Base-by-base conservation (phyloP, 2,113 vertebrate genomes). In the Lucifuga dentata region DNA sequence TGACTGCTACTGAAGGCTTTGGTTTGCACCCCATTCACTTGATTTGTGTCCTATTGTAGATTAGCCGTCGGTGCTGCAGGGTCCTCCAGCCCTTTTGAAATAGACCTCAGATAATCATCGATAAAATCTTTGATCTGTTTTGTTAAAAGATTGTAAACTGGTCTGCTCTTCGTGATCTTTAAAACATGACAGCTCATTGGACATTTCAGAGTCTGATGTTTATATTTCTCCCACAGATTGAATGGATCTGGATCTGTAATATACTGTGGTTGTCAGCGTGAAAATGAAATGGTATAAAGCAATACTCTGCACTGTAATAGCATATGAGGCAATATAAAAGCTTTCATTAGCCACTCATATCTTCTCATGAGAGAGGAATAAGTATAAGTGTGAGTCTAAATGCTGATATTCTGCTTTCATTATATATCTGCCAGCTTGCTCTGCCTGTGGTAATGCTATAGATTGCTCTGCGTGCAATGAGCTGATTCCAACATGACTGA, bases 271-370 rank as follows among this genome's bases (percentile, higher is more conserved):
- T 38, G 35, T 41, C 39, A 49, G 20, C 41, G 44, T 71, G 58
- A 59, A 60, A 49, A 16, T 17, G 48, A 67, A n/a, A n/a, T n/a
- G n/a, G n/a, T 29, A 46, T 36, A 66, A 56, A 57, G 58, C 1
- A 3, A 48, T 46, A 41, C 21, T n/a, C n/a, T n/a, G n/a, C 33
- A 8, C 11, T 35, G 11, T 35, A 11, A 35, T 35, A 8, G 10
- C 33, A 35, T 35, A 35, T 35, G n/a, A n/a, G n/a, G n/a, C 29
- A 38, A 64, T 45, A 68, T 49, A 74, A 29, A 59, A 59, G 20
- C 43, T 56, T 78, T 56, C 46, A 67, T 80, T 63, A 33, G 32
- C 26, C 7, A 7, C 26, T 66, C 65, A 79, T 82, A 80, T 77
- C 62, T 44, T 58, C 58, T 24, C 46, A 41, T 60, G 59, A 57